Percentiles rank a stretch among this genome's conserved stretches.
phyloP scores from a whole-genome alignment of 2,797 vertebrate genomes.

The Neoniphon sammara region DNA sequence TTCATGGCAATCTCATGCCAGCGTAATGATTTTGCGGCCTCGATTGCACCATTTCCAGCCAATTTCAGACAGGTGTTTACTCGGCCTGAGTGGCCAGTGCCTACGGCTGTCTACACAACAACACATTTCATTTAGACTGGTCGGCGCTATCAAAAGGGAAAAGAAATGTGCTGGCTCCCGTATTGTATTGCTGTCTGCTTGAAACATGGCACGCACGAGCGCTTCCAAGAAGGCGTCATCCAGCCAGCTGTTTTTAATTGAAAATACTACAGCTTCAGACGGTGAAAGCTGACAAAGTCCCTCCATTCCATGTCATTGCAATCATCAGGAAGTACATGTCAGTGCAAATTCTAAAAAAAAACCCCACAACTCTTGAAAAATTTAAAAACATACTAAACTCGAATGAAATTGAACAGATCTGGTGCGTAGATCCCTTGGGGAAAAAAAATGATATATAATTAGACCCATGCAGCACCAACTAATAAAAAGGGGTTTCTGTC shows the following conservation, averaged over 20 bases:
- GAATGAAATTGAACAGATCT: background rate
- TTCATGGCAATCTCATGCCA: conserved; percentile 54
- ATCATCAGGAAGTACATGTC: conserved; percentile 3
- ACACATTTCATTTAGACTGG: conserved; percentile 68
- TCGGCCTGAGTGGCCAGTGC: conserved; percentile 54
- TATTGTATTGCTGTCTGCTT: conserved; percentile 44
- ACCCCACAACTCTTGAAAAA: background rate
- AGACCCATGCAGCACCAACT: too few relatives aligned
- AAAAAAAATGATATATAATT: too few relatives aligned
- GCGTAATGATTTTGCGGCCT: conserved; percentile 54
- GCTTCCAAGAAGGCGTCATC: conserved; percentile 24
- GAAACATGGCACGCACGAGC: conserved; percentile 41
- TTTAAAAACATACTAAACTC: background rate
- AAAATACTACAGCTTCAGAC: conserved; percentile 52
- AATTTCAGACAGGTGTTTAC: conserved; percentile 74
- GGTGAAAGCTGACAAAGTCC: conserved; percentile 14
- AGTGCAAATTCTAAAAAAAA: background rate
- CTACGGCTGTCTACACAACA: conserved; percentile 58
- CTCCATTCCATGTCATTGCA: background rate
- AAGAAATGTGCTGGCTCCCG: background rate
- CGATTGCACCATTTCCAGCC: conserved; percentile 56
- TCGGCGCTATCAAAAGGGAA: conserved; percentile 30
- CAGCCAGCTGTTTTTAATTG: conserved; percentile 52
- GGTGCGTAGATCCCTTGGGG: background rate
- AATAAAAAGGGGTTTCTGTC: too few relatives aligned